Percentiles rank a stretch among this genome's conserved stretches.
Evolutionary conservation across 2,113 vertebrate species (phyloP).

Genomic region (Myanophis thanlyinensis): DNA sequence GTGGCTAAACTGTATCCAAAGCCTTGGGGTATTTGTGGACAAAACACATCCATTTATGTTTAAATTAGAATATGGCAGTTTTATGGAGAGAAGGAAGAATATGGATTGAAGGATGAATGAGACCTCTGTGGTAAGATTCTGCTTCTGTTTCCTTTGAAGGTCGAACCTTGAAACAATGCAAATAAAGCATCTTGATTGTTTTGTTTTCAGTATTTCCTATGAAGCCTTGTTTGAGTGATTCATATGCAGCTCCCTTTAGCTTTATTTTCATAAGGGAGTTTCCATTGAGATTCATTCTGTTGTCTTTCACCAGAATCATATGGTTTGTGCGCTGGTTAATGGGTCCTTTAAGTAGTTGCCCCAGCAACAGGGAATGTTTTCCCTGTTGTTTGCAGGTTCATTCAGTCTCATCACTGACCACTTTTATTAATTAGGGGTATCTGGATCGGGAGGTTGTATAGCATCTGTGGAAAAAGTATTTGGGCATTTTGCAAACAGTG

Average conservation of each 20-base stretch:
- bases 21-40: neutral
- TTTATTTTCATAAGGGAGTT: neutral
- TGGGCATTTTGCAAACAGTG: neutral
- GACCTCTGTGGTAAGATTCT: neutral
- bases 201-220: neutral
- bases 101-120: neutral
- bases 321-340: neutral
- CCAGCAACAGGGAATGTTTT: neutral
- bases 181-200: neutral
- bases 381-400: neutral
- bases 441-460: neutral
- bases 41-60: neutral
- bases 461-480: neutral
- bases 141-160: neutral
- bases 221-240: neutral
- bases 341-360: neutral
- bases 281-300: neutral
- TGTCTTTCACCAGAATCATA: neutral
- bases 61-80: neutral
- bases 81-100: neutral
- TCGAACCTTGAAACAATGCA: neutral
- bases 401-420: neutral
- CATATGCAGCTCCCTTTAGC: neutral
- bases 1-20: neutral
- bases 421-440: neutral